Evolutionary conservation across 2,797 vertebrate species (phyloP).

Genomic region (Xenopus petersii): DNA sequence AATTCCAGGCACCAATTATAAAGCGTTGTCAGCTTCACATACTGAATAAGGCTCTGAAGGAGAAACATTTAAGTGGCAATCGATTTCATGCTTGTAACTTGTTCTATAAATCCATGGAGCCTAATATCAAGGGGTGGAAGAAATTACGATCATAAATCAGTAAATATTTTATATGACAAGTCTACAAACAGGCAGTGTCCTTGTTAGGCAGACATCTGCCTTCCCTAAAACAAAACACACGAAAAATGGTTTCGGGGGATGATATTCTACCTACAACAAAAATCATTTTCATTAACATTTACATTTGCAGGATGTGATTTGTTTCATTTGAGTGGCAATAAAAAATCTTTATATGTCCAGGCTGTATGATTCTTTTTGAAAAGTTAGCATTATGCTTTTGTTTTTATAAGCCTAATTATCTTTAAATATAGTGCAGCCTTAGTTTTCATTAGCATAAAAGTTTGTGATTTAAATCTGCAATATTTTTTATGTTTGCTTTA

Average conservation of each 20-base stretch:
- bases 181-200: conserved; percentile 44
- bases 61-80: conserved; percentile 44
- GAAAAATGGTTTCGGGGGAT: conserved; percentile 5
- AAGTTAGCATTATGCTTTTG: too few species aligned
- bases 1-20: conserved; percentile 42
- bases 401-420: too few species aligned
- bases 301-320: conserved; percentile 21
- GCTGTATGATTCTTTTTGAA: not conserved
- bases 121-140: conserved; percentile 43
- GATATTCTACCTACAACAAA: conserved; percentile 23
- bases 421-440: too few species aligned
- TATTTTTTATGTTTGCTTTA: too few species aligned
- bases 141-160: conserved; percentile 48
- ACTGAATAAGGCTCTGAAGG: conserved; percentile 37
- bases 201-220: conserved; percentile 31
- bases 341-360: too few species aligned
- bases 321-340: too few species aligned
- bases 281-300: conserved; percentile 37
- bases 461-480: too few species aligned
- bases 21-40: conserved; percentile 38
- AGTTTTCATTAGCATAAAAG: too few species aligned
- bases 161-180: conserved; percentile 49
- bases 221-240: conserved; percentile 6
- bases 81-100: conserved; percentile 49
- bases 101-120: conserved; percentile 47